Evolutionary conservation across 2,888 invertebrate species (phyloP).

Genomic region (Meiosimyza decipiens): DNA sequence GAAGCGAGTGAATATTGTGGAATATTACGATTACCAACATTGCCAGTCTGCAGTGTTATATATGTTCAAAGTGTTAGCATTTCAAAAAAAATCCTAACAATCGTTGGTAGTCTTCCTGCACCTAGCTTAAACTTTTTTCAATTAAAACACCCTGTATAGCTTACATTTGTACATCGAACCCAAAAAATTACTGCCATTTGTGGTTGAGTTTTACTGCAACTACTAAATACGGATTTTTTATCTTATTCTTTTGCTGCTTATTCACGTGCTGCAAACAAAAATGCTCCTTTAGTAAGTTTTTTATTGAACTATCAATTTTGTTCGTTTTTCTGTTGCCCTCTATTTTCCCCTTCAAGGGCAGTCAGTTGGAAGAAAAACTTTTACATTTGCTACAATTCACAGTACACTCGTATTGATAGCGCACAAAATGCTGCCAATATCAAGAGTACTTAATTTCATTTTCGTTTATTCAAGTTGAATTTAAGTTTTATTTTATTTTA

Average conservation of each 20-base stretch:
- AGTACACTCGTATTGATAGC: too few relatives aligned
- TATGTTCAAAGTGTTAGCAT: too few relatives aligned
- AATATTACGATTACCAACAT: too few relatives aligned
- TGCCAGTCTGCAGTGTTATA: too few relatives aligned
- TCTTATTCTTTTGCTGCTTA: background rate
- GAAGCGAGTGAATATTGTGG: too few relatives aligned
- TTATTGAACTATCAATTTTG: conserved; percentile 19
- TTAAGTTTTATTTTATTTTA: too few relatives aligned
- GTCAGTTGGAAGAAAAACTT: conserved; percentile 11
- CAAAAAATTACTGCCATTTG: conserved; percentile 12
- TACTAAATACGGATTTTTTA: background rate
- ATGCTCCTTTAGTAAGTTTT: background rate
- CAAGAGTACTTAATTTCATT: conserved; percentile 2
- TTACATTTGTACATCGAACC: background rate
- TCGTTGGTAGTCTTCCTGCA: too few relatives aligned
- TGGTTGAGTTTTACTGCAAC: background rate
- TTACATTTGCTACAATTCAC: background rate
- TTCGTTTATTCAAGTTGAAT: background rate
- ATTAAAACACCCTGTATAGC: too few relatives aligned
- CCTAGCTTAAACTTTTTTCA: too few relatives aligned
- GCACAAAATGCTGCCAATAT: too few relatives aligned
- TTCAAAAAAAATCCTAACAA: too few relatives aligned
- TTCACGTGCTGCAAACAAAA: too few relatives aligned
- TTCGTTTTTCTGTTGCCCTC: background rate
- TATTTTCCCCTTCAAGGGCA: background rate